A percentile compares a stretch with the other conserved stretches of the same genome.
Conservation (phyloP, 2,888 invertebrate species). For the Nomada ferruginata region DNA sequence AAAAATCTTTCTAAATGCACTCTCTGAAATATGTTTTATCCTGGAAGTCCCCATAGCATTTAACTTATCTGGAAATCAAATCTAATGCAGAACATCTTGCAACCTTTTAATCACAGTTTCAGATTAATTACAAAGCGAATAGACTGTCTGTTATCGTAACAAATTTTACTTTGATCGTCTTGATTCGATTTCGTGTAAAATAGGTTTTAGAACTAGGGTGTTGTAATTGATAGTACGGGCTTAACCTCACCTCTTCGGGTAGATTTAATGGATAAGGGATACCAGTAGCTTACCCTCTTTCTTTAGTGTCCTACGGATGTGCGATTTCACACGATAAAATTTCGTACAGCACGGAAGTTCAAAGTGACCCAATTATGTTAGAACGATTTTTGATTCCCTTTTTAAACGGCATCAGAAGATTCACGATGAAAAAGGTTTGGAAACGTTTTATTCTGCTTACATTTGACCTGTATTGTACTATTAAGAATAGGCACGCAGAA, state of each 20-base stretch:
- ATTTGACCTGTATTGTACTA: too few species aligned
- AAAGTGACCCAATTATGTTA: slow-evolving; percentile 27
- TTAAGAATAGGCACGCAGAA: too few species aligned
- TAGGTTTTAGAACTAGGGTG: slow-evolving; percentile 54
- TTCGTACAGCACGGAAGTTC: slow-evolving; percentile 37
- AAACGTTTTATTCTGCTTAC: too few species aligned
- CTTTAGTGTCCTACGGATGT: slow-evolving; percentile 71
- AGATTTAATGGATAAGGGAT: slow-evolving; percentile 62
- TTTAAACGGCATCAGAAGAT: not conserved
- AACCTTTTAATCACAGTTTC: not conserved
- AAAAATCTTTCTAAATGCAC: too few species aligned
- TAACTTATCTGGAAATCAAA: too few species aligned
- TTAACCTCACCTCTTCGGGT: slow-evolving; percentile 47
- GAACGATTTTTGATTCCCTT: not conserved
- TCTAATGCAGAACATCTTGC: too few species aligned
- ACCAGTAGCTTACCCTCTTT: slow-evolving; percentile 44
- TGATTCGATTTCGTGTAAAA: slow-evolving; percentile 59
- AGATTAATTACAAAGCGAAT: slow-evolving; percentile 10
- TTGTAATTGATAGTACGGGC: slow-evolving; percentile 69
- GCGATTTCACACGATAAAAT: slow-evolving; percentile 77
- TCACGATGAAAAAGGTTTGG: not conserved
- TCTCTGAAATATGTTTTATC: too few species aligned
- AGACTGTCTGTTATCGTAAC: slow-evolving; percentile 33
- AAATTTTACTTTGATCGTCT: slow-evolving; percentile 42
- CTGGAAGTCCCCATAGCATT: too few species aligned